Conservation (phyloP, 1,140 invertebrate species). For the Apis dorsata region DNA sequence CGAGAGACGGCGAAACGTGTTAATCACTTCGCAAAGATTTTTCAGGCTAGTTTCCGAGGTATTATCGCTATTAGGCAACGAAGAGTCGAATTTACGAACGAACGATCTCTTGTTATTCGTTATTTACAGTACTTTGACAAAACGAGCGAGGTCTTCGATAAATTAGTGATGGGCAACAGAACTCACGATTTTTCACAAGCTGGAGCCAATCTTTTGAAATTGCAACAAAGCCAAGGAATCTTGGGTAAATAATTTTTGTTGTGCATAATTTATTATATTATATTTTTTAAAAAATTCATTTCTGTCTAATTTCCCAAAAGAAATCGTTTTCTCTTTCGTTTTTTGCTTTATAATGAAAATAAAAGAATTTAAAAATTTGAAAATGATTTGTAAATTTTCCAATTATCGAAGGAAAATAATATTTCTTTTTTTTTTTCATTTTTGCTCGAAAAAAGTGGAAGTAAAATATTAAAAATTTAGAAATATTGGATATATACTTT, state of each 20-base stretch:
- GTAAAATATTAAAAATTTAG: too few species aligned
- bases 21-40: slow-evolving; percentile 88
- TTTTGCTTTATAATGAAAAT: too few species aligned
- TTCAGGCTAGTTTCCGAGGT: slow-evolving; percentile 88
- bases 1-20: slow-evolving; percentile 86
- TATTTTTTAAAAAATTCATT: too few species aligned
- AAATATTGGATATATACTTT: too few species aligned
- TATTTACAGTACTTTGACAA: slow-evolving; percentile 82
- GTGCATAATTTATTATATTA: too few species aligned
- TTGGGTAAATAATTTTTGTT: slow-evolving; percentile 65
- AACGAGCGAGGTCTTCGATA: slow-evolving; percentile 85
- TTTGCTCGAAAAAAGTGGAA: background rate
- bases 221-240: slow-evolving; percentile 80
- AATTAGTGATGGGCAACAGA: slow-evolving; percentile 82
- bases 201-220: slow-evolving; percentile 79
- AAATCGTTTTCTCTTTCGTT: too few species aligned
- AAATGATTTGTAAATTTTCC: background rate
- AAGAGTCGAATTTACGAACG: too few species aligned
- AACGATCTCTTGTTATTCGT: background rate
- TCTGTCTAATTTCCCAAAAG: too few species aligned
- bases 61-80: background rate
- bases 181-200: slow-evolving; percentile 81
- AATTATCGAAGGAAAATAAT: background rate
- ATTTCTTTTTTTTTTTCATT: background rate
- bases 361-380: background rate